Percentiles rank a stretch among this genome's conserved stretches.
Evolutionary conservation across 2,888 invertebrate genomes (phyloP).

Genomic region (Parnassius mnemosyne): DNA sequence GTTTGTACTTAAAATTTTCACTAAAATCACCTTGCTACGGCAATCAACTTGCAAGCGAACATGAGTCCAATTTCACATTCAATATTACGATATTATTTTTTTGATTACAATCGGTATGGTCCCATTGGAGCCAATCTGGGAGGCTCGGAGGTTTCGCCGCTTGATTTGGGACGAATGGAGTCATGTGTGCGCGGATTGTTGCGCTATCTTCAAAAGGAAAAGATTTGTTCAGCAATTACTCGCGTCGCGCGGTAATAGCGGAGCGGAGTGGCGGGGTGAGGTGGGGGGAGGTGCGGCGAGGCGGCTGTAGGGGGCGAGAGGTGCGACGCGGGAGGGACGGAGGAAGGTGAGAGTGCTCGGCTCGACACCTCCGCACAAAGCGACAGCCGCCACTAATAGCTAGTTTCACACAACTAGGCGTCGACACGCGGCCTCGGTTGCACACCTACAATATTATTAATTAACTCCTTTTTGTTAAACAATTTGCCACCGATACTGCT

Average conservation of each 20-base stretch:
- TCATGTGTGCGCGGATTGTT: conserved; percentile 17
- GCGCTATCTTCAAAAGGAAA: conserved; percentile 17
- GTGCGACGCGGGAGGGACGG: conserved; percentile 36
- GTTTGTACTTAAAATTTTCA: background rate
- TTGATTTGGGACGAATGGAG: conserved; percentile 1
- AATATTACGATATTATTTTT: too few relatives aligned
- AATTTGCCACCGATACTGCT: too few relatives aligned
- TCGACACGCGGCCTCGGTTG: conserved; percentile 37
- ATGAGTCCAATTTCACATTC: background rate
- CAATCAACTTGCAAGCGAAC: background rate
- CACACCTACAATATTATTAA: conserved; percentile 15
- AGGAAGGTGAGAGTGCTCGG: conserved; percentile 51
- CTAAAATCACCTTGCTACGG: background rate
- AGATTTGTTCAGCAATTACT: conserved; percentile 31
- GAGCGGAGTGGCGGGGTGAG: conserved; percentile 34
- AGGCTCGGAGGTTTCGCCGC: background rate
- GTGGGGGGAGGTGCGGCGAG: conserved; percentile 36
- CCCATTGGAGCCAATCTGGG: background rate
- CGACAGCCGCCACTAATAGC: conserved; percentile 55
- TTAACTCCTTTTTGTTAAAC: background rate
- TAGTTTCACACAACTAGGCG: conserved; percentile 57
- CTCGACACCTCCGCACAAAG: conserved; percentile 76
- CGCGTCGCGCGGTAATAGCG: conserved; percentile 26
- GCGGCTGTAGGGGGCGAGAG: conserved; percentile 27
- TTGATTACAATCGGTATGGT: background rate